Percentiles rank a stretch among this genome's conserved stretches.
Conservation (phyloP, 64 coral and sea anemone genomes). For the Montipora efflorescens region DNA sequence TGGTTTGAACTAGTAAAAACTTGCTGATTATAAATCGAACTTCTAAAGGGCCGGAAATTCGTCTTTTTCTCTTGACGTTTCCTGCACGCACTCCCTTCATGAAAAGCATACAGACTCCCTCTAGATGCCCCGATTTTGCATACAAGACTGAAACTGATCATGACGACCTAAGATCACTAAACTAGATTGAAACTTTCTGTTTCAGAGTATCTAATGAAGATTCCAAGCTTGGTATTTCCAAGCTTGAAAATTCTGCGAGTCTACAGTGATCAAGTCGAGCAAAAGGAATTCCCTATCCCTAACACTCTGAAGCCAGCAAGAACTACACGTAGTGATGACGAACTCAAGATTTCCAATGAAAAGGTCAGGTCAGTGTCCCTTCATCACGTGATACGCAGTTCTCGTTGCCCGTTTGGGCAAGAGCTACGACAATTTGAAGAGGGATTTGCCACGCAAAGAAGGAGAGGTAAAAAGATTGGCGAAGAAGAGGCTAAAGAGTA, state of each 20-base stretch:
- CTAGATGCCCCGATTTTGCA: too few species aligned
- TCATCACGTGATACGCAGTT: slow-evolving; percentile 85
- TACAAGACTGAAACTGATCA: neutral
- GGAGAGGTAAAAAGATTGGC: neutral
- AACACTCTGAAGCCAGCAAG: slow-evolving; percentile 73
- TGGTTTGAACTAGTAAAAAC: too few species aligned
- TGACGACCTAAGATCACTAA: neutral
- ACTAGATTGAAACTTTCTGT: neutral
- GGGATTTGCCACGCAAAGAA: slow-evolving; percentile 34
- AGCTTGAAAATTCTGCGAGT: slow-evolving; percentile 80
- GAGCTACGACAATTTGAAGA: slow-evolving; percentile 65
- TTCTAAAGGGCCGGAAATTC: too few species aligned
- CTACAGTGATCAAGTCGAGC: slow-evolving; percentile 78
- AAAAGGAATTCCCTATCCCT: slow-evolving; percentile 83
- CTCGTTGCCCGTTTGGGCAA: slow-evolving; percentile 41
- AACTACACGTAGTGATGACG: slow-evolving; percentile 48
- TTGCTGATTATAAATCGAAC: too few species aligned
- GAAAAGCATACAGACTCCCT: too few species aligned
- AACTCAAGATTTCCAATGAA: slow-evolving; percentile 65
- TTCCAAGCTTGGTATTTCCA: slow-evolving; percentile 45
- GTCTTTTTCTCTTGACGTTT: too few species aligned
- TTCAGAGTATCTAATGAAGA: slow-evolving; percentile 87
- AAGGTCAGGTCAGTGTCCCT: slow-evolving; percentile 70
- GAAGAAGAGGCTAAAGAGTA: slow-evolving; percentile 61
- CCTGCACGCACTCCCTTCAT: too few species aligned